These are phyloP conservation scores for Chloebia gouldiae DNA, from an alignment of 2,113 vertebrate genomes.

Conservation along the genomic window DNA sequence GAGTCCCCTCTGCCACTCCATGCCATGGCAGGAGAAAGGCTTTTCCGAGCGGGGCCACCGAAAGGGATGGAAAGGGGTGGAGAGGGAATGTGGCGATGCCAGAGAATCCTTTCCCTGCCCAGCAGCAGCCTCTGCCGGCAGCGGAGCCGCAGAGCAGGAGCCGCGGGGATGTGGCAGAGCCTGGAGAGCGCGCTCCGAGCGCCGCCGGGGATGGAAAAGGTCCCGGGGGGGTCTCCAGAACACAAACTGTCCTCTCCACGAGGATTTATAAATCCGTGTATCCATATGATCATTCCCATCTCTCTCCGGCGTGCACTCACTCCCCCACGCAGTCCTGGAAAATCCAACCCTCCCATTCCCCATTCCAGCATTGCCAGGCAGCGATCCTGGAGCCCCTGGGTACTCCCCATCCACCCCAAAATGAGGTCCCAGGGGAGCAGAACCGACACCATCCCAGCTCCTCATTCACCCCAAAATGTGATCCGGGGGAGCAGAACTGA, in stretches of 20 bases:
- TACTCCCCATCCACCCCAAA: neutral
- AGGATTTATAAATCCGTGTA: accelerated
- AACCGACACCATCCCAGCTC: neutral
- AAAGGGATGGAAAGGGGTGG: neutral
- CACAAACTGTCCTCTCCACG: accelerated
- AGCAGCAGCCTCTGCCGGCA: conserved; percentile 55
- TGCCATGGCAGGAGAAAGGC: accelerated
- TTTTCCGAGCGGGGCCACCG: neutral
- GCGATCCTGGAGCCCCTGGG: accelerated
- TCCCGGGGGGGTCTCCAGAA: neutral
- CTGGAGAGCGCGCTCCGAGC: neutral
- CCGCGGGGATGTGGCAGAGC: accelerated
- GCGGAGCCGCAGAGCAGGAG: neutral
- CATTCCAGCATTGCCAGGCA: accelerated
- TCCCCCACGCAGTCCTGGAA: neutral
- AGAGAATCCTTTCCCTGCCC: neutral
- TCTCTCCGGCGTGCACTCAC: accelerated
- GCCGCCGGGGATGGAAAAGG: accelerated
- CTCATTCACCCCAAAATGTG: neutral
- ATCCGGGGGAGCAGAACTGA: neutral
- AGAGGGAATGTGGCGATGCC: accelerated
- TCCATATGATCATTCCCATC: neutral
- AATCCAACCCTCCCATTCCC: neutral
- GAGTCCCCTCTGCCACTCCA: neutral
- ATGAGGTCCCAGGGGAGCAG: no score